Conservation (phyloP, 1,140 invertebrate genomes). For the Potamilus streckersoni region DNA sequence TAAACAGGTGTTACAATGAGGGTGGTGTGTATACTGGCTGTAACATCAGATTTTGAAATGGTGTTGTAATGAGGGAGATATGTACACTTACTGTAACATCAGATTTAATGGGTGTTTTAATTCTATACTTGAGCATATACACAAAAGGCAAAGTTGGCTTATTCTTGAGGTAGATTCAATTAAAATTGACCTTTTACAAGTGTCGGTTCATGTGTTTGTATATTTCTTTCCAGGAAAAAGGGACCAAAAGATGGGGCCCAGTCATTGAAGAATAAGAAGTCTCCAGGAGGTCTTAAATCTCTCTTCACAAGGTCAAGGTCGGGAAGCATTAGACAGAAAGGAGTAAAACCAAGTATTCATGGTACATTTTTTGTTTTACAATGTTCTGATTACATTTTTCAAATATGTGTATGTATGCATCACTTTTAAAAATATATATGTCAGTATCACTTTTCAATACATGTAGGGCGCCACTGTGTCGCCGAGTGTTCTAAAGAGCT, state of each 20-base stretch:
- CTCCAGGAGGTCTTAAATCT: constrained; percentile 58
- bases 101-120: neutral
- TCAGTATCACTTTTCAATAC: too few relatives aligned
- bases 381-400: neutral
- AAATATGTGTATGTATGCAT: neutral
- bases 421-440: too few relatives aligned
- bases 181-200: neutral
- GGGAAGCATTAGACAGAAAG: constrained; percentile 59
- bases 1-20: too few relatives aligned
- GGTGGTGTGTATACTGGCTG: too few relatives aligned
- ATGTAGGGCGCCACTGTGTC: too few relatives aligned
- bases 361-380: constrained; percentile 22
- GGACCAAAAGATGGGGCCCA: constrained; percentile 30
- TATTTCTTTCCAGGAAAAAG: constrained; percentile 50
- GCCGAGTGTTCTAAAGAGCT: too few relatives aligned
- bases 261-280: constrained; percentile 49
- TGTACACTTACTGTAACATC: neutral
- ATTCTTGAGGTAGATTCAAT: neutral
- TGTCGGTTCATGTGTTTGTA: neutral
- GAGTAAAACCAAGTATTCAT: constrained; percentile 46
- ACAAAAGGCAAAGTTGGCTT: neutral
- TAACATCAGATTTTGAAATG: too few relatives aligned
- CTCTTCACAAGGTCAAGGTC: constrained; percentile 54
- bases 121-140: neutral
- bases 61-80: neutral